These are phyloP conservation scores for Aporophyla nigra DNA, from an alignment of 2,888 invertebrate genomes.

Conservation along the genomic window DNA sequence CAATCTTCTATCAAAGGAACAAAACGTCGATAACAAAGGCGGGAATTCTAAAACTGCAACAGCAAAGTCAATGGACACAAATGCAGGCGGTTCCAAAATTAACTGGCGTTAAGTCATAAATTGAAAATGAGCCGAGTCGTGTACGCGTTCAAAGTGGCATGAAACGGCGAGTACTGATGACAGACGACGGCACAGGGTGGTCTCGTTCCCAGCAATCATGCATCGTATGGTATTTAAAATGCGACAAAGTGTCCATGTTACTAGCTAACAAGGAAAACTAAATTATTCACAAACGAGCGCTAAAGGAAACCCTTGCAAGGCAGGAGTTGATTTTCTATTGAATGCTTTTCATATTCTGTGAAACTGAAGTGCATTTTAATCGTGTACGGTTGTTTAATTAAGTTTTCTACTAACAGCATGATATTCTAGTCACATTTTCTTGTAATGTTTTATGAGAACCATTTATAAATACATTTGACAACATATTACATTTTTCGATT, in stretches of 20 bases:
- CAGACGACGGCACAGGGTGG: constrained; percentile 71
- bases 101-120: constrained; percentile 72
- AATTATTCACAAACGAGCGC: constrained; percentile 71
- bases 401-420: background rate
- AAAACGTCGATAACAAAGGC: constrained; percentile 16
- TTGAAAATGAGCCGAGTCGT: constrained; percentile 69
- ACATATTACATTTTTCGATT: background rate
- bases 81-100: constrained; percentile 61
- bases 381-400: background rate
- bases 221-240: constrained; percentile 65
- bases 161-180: constrained; percentile 70
- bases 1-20: constrained; percentile 21
- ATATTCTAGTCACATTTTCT: background rate
- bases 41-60: constrained; percentile 54
- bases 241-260: constrained; percentile 64
- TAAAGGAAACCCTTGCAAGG: constrained; percentile 33
- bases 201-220: constrained; percentile 65
- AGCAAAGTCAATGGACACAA: constrained; percentile 53
- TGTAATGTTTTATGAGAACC: background rate
- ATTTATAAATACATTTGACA: background rate
- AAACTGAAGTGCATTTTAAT: constrained; percentile 1
- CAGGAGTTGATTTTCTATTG: constrained; percentile 48
- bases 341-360: constrained; percentile 31
- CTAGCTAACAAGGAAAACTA: constrained; percentile 57
- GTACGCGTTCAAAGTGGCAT: constrained; percentile 67